phyloP scores from a whole-genome alignment of 2,888 invertebrate genomes.

The Labia minor region DNA sequence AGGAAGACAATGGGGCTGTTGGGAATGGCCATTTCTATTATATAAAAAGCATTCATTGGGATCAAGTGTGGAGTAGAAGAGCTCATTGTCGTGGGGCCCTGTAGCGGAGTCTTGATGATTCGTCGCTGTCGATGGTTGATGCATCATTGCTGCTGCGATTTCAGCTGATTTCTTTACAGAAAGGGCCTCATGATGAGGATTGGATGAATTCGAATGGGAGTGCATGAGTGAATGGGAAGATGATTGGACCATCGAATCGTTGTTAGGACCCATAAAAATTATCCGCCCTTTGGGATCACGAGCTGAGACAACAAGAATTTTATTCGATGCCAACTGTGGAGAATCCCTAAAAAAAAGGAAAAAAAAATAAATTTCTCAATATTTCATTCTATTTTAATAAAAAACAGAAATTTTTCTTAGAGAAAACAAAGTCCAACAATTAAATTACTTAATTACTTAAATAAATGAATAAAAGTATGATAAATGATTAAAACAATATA shows the following conservation, averaged over 20 bases:
- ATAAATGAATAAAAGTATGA: no score
- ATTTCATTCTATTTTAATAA: no score
- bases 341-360: background rate
- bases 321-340: slow-evolving; percentile 25
- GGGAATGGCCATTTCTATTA: slow-evolving; percentile 18
- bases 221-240: background rate
- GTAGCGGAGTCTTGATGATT: background rate
- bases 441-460: no score
- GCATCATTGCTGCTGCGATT: slow-evolving; percentile 56
- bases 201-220: slow-evolving; percentile 18
- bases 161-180: slow-evolving; percentile 82
- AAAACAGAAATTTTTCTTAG: no score
- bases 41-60: slow-evolving; percentile 22
- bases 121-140: slow-evolving; percentile 29
- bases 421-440: no score
- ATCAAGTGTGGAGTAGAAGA: slow-evolving; percentile 25
- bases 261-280: slow-evolving; percentile 35
- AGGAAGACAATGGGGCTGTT: background rate
- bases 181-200: slow-evolving; percentile 46
- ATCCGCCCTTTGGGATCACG: slow-evolving; percentile 40
- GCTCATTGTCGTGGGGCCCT: slow-evolving; percentile 19
- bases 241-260: slow-evolving; percentile 31
- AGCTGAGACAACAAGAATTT: slow-evolving; percentile 41
- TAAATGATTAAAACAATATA: no score
- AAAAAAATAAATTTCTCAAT: no score